Conservation (phyloP, 1,140 invertebrate genomes). For the Drosophila prosaltans region DNA sequence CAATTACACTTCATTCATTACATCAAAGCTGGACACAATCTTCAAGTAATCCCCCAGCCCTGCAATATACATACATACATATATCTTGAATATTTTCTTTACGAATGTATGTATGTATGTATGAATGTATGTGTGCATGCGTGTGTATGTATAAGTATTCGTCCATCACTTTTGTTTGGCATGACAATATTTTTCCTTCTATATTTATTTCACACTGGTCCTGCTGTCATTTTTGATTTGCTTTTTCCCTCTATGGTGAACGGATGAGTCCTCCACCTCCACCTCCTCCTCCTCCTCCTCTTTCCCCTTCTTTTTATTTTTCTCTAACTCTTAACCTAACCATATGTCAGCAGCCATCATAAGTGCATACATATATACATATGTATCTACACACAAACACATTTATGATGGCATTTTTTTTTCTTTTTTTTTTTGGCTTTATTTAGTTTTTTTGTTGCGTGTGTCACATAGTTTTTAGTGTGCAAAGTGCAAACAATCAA, state of each 20-base stretch:
- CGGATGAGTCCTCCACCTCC: background rate
- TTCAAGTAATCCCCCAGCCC: background rate
- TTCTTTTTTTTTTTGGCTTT: conserved; percentile 3
- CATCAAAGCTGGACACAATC: background rate
- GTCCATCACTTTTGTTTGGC: conserved; percentile 4
- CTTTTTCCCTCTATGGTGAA: conserved; percentile 24
- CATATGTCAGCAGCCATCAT: conserved; percentile 52
- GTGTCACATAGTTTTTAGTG: conserved; percentile 70
- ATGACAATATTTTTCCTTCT: conserved; percentile 25
- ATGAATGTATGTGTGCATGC: background rate
- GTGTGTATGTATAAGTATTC: too few species aligned
- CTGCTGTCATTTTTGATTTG: conserved; percentile 71
- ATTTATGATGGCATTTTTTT: background rate
- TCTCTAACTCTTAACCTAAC: conserved; percentile 20
- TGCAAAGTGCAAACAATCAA: conserved; percentile 78
- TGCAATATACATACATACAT: background rate
- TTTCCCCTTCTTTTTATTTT: conserved; percentile 16
- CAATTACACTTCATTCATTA: background rate
- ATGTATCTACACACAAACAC: conserved; percentile 19
- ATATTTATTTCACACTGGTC: conserved; percentile 30
- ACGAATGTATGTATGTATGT: conserved; percentile 26
- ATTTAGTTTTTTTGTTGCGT: conserved; percentile 16
- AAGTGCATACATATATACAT: conserved; percentile 9
- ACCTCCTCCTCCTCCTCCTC: background rate
- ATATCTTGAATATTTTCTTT: conserved; percentile 5